Evolutionary conservation across 2,888 invertebrate genomes (phyloP).

Genomic region (Drosophila vallismaia): DNA sequence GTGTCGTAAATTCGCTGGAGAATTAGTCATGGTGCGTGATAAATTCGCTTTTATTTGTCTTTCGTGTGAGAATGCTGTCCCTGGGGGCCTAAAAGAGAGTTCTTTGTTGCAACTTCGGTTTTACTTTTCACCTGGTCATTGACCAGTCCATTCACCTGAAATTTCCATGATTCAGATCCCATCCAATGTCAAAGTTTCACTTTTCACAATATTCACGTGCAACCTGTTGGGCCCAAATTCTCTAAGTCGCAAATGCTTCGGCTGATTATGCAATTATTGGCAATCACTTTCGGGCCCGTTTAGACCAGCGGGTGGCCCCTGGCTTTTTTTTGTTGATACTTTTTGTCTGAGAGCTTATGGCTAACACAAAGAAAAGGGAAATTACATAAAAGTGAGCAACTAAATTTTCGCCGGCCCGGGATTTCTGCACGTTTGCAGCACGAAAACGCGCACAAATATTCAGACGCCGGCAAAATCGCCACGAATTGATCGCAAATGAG

Average conservation of each 20-base stretch:
- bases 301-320: constrained; percentile 70
- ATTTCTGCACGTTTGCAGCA: constrained; percentile 73
- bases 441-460: constrained; percentile 65
- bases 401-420: constrained; percentile 66
- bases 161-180: background rate
- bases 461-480: constrained; percentile 71
- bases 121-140: constrained; percentile 64
- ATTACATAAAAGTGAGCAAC: constrained; percentile 78
- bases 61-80: constrained; percentile 74
- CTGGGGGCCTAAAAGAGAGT: constrained; percentile 37
- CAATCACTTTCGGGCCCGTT: constrained; percentile 77
- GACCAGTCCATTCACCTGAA: constrained; percentile 51
- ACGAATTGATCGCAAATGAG: constrained; percentile 79
- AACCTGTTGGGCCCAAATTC: constrained; percentile 70
- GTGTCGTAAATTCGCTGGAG: constrained; percentile 65
- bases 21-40: constrained; percentile 78
- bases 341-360: constrained; percentile 10
- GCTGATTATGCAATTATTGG: constrained; percentile 77
- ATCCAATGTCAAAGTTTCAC: constrained; percentile 75
- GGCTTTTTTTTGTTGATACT: constrained; percentile 28
- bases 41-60: constrained; percentile 76
- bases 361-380: constrained; percentile 74
- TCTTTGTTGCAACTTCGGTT: constrained; percentile 61
- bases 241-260: constrained; percentile 43
- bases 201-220: constrained; percentile 36